Base-by-base conservation (phyloP, 2,888 invertebrate species). In the Augiades crinisus region DNA sequence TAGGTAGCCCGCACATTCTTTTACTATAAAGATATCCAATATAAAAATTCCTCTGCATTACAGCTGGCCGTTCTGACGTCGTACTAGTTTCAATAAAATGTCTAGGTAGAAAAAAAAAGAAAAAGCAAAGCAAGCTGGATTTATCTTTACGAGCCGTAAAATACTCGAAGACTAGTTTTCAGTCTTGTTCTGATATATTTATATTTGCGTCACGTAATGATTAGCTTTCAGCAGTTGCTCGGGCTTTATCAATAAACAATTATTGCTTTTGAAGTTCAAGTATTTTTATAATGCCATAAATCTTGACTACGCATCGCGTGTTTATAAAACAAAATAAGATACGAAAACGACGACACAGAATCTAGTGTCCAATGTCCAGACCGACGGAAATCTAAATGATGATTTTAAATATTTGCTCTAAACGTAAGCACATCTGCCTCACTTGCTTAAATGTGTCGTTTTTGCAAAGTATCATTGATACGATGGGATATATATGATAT, bases 121-220 rank as follows among this genome's bases (percentile, higher is more conserved):
- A 13, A 13, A 13, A 31, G 33, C 47, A 30, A n/a, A n/a, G n/a
- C n/a, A n/a, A n/a, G 31, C 47, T 47, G 24, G 19, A 41, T 17
- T 37, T 12, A 17, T 34, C 10, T 49, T 49, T 41, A 49, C 24
- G 49, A 49, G 33, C 34, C 12, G 34, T 34, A 41, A 33, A 49
- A 41, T 49, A 34, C 7, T 24, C 34, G 41, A 41, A 49, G 49
- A 47, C 40, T 16, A n/a, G 8, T 24, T 24, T 8, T 6, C 24
- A 24, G 27, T 41, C 37, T 31, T 10, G 16, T 27, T 31, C 31
- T 45, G 34, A 36, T 45, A 24, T 34, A 34, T 45, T 45, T 45
- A 45, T 36, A 17, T 34, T 10, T 16, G 16, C 33, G 45, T 36
- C 36, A 36, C 19, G 36, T 19, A 21, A 19, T 31, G 43, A 44